Evolutionary conservation across 2,113 vertebrate genomes (phyloP), one percentile per base, ranked within the genome.

Genomic region (Gambusia holbrooki): DNA sequence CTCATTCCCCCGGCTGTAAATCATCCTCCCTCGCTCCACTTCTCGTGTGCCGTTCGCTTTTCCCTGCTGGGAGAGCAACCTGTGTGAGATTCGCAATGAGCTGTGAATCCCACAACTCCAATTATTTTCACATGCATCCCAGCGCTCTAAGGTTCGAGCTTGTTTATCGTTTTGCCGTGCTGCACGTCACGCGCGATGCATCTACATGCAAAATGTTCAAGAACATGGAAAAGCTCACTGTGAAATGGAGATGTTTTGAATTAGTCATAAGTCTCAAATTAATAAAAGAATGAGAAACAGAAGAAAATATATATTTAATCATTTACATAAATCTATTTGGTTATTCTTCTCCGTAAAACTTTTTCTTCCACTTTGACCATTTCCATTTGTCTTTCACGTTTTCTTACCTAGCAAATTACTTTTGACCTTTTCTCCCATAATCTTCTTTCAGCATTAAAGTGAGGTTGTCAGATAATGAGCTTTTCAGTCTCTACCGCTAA

Each of bases 91-190:
- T 86, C 37, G 83, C 82, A 87, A 86, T 87, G 86, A 87, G 87
- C 82, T 92, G 88, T 91, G 85, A 90, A 91, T 91, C 84, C 84
- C 84, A 77, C 33, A 61, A 32, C 79, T 82, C 70, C 81, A 88
- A 88, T 93, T 90, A 91, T 83, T 71, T 74, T 62, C 77, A 81
- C 74, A 66, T 69, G 75, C 69, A 11, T 64, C 81, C 77, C 68
- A 37, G 73, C 66, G 84, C 89, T 91, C 71, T 61, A 66, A 84
- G 77, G 82, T 70, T 65, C 68, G 75, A 83, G 90, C 40, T 80
- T 75, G 74, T 82, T 84, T 70, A 64, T 76, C 51, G 63, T 64
- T 76, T 85, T 64, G 70, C n/a, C 51, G 76, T 76, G 71, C 70
- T 40, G 28, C 80, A 45, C 63, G 32, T 69, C 60, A 79, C 33